These are phyloP conservation scores for Drosophila emarginata DNA, from an alignment of 2,888 invertebrate species.

Conservation along the genomic window DNA sequence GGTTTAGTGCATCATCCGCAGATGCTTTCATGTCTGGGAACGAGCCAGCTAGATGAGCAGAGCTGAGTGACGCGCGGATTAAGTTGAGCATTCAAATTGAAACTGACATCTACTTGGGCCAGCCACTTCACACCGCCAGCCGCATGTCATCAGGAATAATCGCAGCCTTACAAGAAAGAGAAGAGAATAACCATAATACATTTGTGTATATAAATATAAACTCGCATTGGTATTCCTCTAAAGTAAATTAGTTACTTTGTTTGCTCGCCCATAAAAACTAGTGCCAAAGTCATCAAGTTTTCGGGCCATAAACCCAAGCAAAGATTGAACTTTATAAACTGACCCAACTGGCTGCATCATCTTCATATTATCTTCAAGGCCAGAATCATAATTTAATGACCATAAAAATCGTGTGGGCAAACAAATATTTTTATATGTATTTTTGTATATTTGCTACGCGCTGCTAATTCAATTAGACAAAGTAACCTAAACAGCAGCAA, in stretches of 20 bases:
- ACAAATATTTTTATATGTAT: conserved; percentile 12
- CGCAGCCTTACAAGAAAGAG: conserved; percentile 14
- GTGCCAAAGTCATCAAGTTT: conserved; percentile 62
- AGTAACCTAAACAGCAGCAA: conserved; percentile 48
- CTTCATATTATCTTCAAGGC: conserved; percentile 34
- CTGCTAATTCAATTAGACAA: conserved; percentile 70
- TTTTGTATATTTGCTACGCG: conserved; percentile 37
- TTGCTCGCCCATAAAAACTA: conserved; percentile 61
- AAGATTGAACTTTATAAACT: conserved; percentile 34
- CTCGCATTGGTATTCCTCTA: conserved; percentile 22
- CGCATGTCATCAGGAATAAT: conserved; percentile 40
- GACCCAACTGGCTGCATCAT: conserved; percentile 2
- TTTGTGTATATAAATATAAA: conserved; percentile 11
- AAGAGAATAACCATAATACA: background rate
- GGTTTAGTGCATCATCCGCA: conserved; percentile 39
- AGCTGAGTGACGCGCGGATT: conserved; percentile 66
- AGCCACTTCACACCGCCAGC: conserved; percentile 51
- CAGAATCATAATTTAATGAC: conserved; percentile 56
- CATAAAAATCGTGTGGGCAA: conserved; percentile 53
- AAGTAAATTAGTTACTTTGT: conserved; percentile 66
- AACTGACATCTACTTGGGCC: conserved; percentile 63
- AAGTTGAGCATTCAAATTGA: conserved; percentile 77
- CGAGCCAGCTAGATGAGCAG: conserved; percentile 14
- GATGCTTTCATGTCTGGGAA: conserved; percentile 33
- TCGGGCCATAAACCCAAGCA: conserved; percentile 13